These are phyloP conservation scores for Creontiades dilutus DNA, from an alignment of 2,888 invertebrate genomes.

Conservation along the genomic window DNA sequence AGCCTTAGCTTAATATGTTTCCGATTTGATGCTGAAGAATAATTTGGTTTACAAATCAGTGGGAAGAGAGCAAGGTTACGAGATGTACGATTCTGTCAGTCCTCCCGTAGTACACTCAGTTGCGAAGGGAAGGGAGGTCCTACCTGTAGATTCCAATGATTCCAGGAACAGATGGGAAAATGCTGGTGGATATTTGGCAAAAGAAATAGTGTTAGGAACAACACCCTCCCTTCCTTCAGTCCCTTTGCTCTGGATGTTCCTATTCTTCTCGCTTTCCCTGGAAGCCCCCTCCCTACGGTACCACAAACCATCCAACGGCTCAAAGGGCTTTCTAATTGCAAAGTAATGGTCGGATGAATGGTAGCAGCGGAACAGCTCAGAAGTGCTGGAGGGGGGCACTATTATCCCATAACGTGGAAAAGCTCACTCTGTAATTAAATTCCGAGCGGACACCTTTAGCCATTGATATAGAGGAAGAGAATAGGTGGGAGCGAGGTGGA, in stretches of 20 bases:
- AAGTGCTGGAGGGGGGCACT: neutral
- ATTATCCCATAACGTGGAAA: conserved; percentile 55
- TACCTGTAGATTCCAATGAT: neutral
- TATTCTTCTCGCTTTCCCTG: neutral
- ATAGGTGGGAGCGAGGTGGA: neutral
- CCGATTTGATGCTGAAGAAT: neutral
- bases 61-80: no score
- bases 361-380: conserved; percentile 8
- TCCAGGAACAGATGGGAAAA: conserved; percentile 5
- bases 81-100: no score
- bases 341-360: conserved; percentile 48
- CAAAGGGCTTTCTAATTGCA: conserved; percentile 52
- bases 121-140: neutral
- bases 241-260: neutral
- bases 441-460: conserved; percentile 55
- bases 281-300: neutral
- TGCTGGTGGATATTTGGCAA: neutral
- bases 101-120: no score
- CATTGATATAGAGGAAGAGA: conserved; percentile 43
- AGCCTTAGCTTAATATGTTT: no score
- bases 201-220: conserved; percentile 1
- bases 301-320: conserved; percentile 1
- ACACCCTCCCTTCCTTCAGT: neutral
- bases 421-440: conserved; percentile 53
- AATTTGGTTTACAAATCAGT: no score